Evolutionary conservation across 2,888 invertebrate genomes (phyloP).

Genomic region (Nebria salina): DNA sequence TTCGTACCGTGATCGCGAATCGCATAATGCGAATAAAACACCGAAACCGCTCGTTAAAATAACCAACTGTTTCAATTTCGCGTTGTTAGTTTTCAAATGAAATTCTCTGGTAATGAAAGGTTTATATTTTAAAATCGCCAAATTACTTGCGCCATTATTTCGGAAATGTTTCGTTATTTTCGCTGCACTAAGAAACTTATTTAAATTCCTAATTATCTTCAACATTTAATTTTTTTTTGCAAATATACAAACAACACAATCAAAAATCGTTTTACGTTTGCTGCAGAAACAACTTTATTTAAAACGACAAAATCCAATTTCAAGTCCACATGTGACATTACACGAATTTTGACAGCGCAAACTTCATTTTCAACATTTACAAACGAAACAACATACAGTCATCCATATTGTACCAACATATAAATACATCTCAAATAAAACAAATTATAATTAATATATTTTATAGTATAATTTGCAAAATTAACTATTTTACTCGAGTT

Average conservation of each 20-base stretch:
- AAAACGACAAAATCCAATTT: not conserved
- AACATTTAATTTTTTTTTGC: conserved; percentile 29
- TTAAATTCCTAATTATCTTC: conserved; percentile 28
- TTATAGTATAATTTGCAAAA: too few relatives aligned
- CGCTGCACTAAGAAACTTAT: conserved; percentile 22
- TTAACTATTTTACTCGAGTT: too few relatives aligned
- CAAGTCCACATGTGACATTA: not conserved
- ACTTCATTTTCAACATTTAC: not conserved
- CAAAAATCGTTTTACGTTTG: not conserved
- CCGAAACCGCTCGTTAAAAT: conserved; percentile 48
- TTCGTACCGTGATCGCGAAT: conserved; percentile 52
- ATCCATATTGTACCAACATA: too few relatives aligned
- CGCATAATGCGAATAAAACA: conserved; percentile 54
- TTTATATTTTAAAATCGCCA: conserved; percentile 19
- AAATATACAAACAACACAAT: not conserved
- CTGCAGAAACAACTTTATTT: not conserved
- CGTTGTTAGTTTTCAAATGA: not conserved
- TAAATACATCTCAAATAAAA: too few relatives aligned
- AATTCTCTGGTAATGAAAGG: conserved; percentile 8
- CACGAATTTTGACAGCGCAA: not conserved
- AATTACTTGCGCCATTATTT: conserved; percentile 13
- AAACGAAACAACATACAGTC: too few relatives aligned
- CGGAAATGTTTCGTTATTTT: conserved; percentile 16
- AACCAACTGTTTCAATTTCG: conserved; percentile 26
- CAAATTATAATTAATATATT: too few relatives aligned